Conservation (phyloP, 2,888 invertebrate species). For the Drosophila birchii region DNA sequence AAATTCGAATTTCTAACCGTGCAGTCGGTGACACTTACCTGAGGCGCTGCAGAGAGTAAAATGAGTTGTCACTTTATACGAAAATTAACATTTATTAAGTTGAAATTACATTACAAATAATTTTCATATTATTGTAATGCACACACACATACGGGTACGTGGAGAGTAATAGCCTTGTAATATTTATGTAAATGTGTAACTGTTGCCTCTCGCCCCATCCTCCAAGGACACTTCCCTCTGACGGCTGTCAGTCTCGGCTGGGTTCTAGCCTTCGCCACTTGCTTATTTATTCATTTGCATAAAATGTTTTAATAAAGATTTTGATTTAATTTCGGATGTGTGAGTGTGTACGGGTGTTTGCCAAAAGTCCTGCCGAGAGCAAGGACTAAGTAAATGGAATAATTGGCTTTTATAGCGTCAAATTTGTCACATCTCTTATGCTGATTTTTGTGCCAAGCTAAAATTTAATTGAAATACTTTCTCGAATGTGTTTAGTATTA, state of each 20-base stretch:
- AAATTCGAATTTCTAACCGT: background rate
- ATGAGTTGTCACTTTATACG: constrained; percentile 58
- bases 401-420: constrained; percentile 39
- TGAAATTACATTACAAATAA: constrained; percentile 78
- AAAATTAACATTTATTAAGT: constrained; percentile 75
- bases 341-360: constrained; percentile 2
- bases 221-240: constrained; percentile 6
- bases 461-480: constrained; percentile 17
- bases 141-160: constrained; percentile 42
- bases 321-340: constrained; percentile 60
- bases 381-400: constrained; percentile 39
- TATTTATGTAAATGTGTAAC: constrained; percentile 73
- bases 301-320: constrained; percentile 74
- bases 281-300: constrained; percentile 77
- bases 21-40: constrained; percentile 6
- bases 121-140: constrained; percentile 74
- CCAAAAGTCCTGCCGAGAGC: constrained; percentile 13
- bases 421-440: constrained; percentile 31
- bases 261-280: constrained; percentile 32
- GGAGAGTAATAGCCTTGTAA: constrained; percentile 69
- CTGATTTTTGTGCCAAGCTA: constrained; percentile 14
- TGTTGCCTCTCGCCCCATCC: constrained; percentile 45
- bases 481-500: background rate
- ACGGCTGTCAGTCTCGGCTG: constrained; percentile 52
- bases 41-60: constrained; percentile 13